Evolutionary conservation across 2,888 invertebrate species (phyloP).

Genomic region (Nemurella pictetii): DNA sequence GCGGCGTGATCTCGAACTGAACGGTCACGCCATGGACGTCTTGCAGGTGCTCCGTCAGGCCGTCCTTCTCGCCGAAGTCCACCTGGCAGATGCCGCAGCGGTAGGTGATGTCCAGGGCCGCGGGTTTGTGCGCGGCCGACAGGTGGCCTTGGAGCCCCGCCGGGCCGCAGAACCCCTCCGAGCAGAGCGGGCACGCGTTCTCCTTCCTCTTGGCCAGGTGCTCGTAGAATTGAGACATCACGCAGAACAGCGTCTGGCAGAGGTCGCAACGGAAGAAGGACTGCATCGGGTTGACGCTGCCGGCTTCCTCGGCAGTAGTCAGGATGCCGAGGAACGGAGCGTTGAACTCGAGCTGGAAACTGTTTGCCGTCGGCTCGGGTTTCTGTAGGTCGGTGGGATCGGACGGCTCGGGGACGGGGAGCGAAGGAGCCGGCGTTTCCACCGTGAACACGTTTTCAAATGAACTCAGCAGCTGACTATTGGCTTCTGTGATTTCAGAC

Average conservation of each 20-base stretch:
- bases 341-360: slow-evolving; percentile 22
- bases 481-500: no score
- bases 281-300: not conserved
- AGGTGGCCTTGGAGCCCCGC: not conserved
- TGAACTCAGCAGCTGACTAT: no score
- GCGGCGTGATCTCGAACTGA: not conserved
- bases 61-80: slow-evolving; percentile 6
- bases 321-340: not conserved
- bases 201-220: not conserved
- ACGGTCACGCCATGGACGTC: not conserved
- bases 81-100: slow-evolving; percentile 31
- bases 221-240: not conserved
- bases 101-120: not conserved
- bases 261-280: not conserved
- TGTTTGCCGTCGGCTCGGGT: not conserved
- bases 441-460: no score
- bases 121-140: not conserved
- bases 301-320: not conserved
- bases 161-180: not conserved
- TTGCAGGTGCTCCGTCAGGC: slow-evolving; percentile 9
- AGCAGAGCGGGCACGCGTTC: not conserved
- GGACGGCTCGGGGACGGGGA: no score
- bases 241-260: not conserved
- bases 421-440: no score
- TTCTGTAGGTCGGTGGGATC: no score